Evolutionary conservation across 2,888 invertebrate genomes (phyloP).

Genomic region (Brassicogethes aeneus): DNA sequence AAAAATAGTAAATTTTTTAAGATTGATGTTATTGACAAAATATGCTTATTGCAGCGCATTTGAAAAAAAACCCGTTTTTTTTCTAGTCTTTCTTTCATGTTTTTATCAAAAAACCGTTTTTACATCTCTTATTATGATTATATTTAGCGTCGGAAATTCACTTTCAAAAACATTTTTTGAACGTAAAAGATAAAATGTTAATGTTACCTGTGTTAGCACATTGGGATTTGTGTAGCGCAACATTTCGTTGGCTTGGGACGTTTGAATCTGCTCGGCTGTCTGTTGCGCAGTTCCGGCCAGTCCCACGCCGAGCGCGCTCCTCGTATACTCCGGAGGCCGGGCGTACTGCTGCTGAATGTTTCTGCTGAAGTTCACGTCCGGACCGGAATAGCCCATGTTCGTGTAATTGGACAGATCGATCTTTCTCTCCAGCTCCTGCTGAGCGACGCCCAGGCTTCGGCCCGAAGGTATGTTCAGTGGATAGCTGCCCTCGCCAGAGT

Average conservation of each 20-base stretch:
- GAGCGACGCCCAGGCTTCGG: constrained; percentile 19
- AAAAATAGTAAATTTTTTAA: too few relatives aligned
- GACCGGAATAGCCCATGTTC: constrained; percentile 36
- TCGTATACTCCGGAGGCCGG: constrained; percentile 17
- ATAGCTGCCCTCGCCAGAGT: constrained; percentile 22
- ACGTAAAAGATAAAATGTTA: too few relatives aligned
- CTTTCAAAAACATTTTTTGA: too few relatives aligned
- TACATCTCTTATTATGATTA: too few relatives aligned
- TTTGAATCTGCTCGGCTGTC: not conserved
- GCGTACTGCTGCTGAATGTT: constrained; percentile 22
- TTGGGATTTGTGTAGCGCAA: constrained; percentile 17
- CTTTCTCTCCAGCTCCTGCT: constrained; percentile 24
- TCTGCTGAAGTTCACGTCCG: constrained; percentile 31
- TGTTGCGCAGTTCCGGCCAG: constrained; percentile 8
- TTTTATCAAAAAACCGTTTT: too few relatives aligned
- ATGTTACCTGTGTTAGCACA: constrained; percentile 17
- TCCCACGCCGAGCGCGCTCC: constrained; percentile 12
- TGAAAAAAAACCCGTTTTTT: too few relatives aligned
- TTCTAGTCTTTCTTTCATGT: too few relatives aligned
- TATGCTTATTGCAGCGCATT: too few relatives aligned
- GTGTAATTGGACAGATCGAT: constrained; percentile 36
- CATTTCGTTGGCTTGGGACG: constrained; percentile 11
- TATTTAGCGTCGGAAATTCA: too few relatives aligned
- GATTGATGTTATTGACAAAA: too few relatives aligned
- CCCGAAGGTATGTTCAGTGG: constrained; percentile 29